These are phyloP conservation scores for Rhombomys opimus DNA, from an alignment of 2,113 vertebrate genomes.

Conservation along the genomic window DNA sequence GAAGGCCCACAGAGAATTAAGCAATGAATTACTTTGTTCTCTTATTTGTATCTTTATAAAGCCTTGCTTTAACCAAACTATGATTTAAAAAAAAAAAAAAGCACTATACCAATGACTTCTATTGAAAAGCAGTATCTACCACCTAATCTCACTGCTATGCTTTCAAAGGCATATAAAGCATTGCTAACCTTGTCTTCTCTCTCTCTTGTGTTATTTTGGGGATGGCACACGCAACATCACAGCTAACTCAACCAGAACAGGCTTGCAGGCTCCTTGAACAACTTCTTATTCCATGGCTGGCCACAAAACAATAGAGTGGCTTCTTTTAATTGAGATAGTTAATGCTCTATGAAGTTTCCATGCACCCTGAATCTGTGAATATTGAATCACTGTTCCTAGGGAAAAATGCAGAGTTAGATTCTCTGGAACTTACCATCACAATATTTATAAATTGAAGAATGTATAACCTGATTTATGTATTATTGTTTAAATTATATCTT, in stretches of 20 bases:
- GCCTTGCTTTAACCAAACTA: neutral
- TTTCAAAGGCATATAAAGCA: neutral
- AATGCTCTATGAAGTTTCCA: neutral
- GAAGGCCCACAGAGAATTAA: neutral
- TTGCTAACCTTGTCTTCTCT: neutral
- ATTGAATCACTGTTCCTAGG: neutral
- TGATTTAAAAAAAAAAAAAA: neutral
- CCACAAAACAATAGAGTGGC: neutral
- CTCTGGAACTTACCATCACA: neutral
- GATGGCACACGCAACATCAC: neutral
- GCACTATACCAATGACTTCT: neutral
- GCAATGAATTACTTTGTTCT: neutral
- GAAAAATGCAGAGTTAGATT: neutral
- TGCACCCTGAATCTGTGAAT: neutral
- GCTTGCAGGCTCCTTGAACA: neutral
- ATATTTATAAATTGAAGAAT: neutral
- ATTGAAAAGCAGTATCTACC: neutral
- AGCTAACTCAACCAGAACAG: neutral
- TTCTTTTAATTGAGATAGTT: neutral
- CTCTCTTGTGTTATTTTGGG: neutral
- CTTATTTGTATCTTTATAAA: neutral
- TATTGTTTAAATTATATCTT: neutral
- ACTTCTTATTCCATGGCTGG: neutral
- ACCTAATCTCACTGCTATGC: neutral
- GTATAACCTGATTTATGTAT: neutral